Evolutionary conservation across 2,113 vertebrate genomes (phyloP).

Genomic region (Pardalotus punctatus): DNA sequence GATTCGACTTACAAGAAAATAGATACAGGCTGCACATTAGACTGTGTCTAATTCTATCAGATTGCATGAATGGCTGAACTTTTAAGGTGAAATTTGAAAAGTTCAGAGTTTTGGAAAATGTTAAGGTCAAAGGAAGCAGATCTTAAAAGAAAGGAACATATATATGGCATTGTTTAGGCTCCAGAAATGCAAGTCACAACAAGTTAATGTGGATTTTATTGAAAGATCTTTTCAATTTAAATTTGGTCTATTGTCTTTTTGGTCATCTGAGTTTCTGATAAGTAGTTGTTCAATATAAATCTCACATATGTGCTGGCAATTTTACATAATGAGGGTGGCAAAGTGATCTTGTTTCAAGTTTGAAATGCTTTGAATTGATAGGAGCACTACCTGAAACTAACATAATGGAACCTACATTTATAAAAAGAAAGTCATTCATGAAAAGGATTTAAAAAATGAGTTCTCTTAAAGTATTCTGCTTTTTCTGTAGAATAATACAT

Average conservation of each 20-base stretch:
- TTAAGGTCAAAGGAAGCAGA: not conserved
- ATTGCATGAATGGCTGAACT: not conserved
- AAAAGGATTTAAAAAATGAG: not conserved
- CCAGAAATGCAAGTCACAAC: not conserved
- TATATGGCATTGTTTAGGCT: not conserved
- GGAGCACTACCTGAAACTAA: not conserved
- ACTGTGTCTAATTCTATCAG: not conserved
- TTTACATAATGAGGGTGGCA: not conserved
- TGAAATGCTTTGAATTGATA: not conserved
- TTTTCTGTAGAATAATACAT: not conserved
- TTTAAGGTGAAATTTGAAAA: not conserved
- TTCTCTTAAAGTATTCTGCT: not conserved
- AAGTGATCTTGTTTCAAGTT: not conserved
- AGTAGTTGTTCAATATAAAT: not conserved
- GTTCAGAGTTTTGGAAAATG: not conserved
- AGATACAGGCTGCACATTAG: rapidly evolving
- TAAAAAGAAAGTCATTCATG: not conserved
- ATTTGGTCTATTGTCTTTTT: not conserved
- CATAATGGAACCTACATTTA: not conserved
- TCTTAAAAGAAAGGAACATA: not conserved
- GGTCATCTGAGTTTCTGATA: not conserved
- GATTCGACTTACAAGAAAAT: not conserved
- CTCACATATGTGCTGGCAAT: not conserved
- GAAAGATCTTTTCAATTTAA: not conserved
- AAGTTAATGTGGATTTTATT: not conserved